phyloP scores from a whole-genome alignment of 2,888 invertebrate genomes.

The Sussaba pulchella region DNA sequence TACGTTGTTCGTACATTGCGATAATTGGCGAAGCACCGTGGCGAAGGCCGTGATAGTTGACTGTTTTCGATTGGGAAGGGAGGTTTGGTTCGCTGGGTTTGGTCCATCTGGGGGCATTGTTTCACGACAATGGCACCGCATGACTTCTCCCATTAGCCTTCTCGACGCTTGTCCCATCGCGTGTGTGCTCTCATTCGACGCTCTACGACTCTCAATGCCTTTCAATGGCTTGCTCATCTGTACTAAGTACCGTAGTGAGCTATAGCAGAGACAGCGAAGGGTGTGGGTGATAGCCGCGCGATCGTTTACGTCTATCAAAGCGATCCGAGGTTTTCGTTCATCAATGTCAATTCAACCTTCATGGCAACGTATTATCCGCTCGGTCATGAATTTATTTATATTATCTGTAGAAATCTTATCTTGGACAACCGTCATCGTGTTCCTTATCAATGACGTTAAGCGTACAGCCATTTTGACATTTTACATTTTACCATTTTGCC shows the following conservation, averaged over 20 bases:
- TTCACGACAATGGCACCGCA: constrained; percentile 67
- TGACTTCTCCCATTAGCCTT: constrained; percentile 70
- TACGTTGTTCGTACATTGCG: constrained; percentile 35
- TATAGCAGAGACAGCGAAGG: constrained; percentile 2
- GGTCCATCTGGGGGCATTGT: constrained; percentile 67
- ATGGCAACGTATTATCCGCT: neutral
- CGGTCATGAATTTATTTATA: neutral
- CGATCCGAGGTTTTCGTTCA: neutral
- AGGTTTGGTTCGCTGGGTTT: constrained; percentile 52
- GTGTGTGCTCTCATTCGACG: constrained; percentile 22
- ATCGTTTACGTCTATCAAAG: constrained; percentile 14
- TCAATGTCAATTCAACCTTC: constrained; percentile 18
- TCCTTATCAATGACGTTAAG: neutral
- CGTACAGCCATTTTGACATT: neutral
- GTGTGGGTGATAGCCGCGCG: neutral
- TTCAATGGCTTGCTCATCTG: constrained; percentile 31
- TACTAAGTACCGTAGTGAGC: constrained; percentile 31
- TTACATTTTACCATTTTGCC: neutral
- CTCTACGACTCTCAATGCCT: constrained; percentile 12
- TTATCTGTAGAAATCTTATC: neutral
- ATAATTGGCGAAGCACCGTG: constrained; percentile 62
- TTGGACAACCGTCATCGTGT: neutral
- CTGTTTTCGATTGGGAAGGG: constrained; percentile 43
- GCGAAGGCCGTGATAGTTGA: constrained; percentile 35
- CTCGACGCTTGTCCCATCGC: constrained; percentile 38